These are phyloP conservation scores for Phorcus lineatus DNA, from an alignment of 2,888 invertebrate genomes.

Conservation along the genomic window DNA sequence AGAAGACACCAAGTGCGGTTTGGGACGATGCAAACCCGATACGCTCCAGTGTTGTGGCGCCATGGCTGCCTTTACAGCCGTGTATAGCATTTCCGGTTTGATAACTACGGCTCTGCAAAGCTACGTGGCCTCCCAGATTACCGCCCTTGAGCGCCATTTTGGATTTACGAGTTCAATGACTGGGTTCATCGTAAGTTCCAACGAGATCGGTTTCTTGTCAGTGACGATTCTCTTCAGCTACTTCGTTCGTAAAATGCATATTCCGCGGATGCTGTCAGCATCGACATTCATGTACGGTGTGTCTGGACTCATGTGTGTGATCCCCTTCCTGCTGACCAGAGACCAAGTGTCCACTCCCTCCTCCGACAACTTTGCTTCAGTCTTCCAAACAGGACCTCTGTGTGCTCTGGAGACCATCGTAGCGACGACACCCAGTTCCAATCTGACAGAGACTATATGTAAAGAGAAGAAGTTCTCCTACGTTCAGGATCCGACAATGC, in stretches of 20 bases:
- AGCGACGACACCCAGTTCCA: background rate
- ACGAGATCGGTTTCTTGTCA: slow-evolving; percentile 63
- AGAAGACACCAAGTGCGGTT: slow-evolving; percentile 46
- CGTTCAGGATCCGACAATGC: background rate
- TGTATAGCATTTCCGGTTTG: slow-evolving; percentile 45
- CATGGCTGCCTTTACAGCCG: slow-evolving; percentile 48
- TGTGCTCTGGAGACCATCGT: background rate
- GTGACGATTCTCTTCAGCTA: slow-evolving; percentile 51
- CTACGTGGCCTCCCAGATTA: slow-evolving; percentile 60
- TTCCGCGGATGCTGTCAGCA: slow-evolving; percentile 52
- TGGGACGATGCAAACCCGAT: slow-evolving; percentile 47
- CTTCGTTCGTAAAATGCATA: slow-evolving; percentile 48
- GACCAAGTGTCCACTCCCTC: background rate
- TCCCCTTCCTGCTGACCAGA: slow-evolving; percentile 53
- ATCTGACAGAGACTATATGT: background rate
- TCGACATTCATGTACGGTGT: slow-evolving; percentile 52
- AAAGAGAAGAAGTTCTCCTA: background rate
- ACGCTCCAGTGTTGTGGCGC: slow-evolving; percentile 44
- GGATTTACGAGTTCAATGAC: slow-evolving; percentile 64
- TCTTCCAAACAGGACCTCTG: slow-evolving; percentile 1
- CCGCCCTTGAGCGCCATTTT: slow-evolving; percentile 66
- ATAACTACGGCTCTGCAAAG: slow-evolving; percentile 48
- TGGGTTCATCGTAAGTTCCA: slow-evolving; percentile 64
- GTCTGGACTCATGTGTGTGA: slow-evolving; percentile 56
- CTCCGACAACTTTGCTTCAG: background rate